Evolutionary conservation across 2,888 invertebrate species (phyloP).

Genomic region (Caenorhabditis drosophilae): DNA sequence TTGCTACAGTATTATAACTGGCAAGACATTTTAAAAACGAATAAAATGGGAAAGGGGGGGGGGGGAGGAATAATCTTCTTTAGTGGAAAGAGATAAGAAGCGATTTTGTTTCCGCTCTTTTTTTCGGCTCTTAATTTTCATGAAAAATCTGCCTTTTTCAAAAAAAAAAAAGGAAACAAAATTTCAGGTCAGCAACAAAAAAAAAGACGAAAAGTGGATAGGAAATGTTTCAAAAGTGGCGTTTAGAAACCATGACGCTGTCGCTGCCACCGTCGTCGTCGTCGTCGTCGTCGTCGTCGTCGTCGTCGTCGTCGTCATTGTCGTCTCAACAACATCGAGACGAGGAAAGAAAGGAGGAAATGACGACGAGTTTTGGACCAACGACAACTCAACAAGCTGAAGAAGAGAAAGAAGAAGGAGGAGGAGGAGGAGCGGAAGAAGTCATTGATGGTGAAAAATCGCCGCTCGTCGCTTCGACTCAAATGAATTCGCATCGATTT

Average conservation of each 20-base stretch:
- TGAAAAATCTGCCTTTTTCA: not conserved
- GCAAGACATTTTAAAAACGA: too few species aligned
- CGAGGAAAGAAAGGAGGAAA: not conserved
- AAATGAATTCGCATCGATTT: too few species aligned
- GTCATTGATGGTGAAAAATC: too few species aligned
- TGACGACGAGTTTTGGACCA: not conserved
- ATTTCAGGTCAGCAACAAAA: not conserved
- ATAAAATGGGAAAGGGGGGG: too few species aligned
- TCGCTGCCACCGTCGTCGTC: slow-evolving; percentile 2
- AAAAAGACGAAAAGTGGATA: not conserved
- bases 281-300: not conserved
- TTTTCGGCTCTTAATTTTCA: too few species aligned
- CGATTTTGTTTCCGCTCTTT: too few species aligned
- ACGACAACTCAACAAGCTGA: not conserved
- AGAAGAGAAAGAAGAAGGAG: too few species aligned
- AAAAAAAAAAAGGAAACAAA: not conserved
- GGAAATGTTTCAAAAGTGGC: slow-evolving; percentile 40
- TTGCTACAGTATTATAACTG: too few species aligned
- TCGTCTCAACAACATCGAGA: not conserved
- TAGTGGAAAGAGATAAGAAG: too few species aligned
- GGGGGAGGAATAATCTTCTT: too few species aligned
- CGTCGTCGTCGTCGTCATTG: not conserved
- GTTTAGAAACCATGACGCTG: slow-evolving; percentile 34
- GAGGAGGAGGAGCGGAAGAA: too few species aligned
- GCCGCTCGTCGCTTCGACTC: too few species aligned